phyloP scores from a whole-genome alignment of 2,797 vertebrate genomes.

The Chelon labrosus region DNA sequence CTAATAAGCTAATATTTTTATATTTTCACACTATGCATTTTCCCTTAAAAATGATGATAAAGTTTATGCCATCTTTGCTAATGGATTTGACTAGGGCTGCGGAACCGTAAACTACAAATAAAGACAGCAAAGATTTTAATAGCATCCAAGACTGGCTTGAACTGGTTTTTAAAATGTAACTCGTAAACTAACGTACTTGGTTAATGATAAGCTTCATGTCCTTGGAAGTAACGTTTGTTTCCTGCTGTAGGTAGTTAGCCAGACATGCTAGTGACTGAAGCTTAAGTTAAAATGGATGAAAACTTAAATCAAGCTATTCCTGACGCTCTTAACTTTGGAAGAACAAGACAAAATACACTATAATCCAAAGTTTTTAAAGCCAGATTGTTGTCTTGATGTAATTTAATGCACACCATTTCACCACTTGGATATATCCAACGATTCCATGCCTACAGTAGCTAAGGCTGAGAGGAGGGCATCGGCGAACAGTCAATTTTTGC shows the following conservation, averaged over 20 bases:
- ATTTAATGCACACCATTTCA: no score
- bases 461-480: not conserved
- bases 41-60: no score
- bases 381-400: no score
- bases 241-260: not conserved
- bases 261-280: not conserved
- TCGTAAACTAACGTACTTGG: not conserved
- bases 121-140: no score
- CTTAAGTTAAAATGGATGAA: no score
- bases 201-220: not conserved
- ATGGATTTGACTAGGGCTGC: no score
- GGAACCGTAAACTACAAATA: no score
- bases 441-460: not conserved
- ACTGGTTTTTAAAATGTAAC: not conserved
- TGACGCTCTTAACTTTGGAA: not conserved
- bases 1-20: no score
- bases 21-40: no score
- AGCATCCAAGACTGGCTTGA: no score
- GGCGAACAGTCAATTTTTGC: not conserved
- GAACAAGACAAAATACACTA: not conserved
- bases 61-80: no score
- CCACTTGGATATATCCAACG: not conserved
- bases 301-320: no score
- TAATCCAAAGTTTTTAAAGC: constrained; percentile 8
- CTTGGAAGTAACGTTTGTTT: not conserved